Evolutionary conservation across 2,888 invertebrate species (phyloP), one percentile per base, ranked within the genome.

Genomic region (Calameuta filiformis): DNA sequence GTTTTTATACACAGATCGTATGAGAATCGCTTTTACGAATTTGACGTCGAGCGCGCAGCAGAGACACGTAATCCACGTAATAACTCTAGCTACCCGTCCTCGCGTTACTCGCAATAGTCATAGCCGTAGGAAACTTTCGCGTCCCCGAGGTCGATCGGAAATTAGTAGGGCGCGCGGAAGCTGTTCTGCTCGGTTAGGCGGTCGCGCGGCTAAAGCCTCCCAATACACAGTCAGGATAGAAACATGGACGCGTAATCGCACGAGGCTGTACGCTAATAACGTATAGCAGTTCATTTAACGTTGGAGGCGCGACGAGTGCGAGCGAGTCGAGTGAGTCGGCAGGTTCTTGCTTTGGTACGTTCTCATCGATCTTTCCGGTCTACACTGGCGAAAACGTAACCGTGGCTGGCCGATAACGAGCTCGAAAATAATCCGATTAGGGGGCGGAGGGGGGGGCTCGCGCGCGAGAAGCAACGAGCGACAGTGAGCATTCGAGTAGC

Each of bases 341-440:
- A 2, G 23, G 56, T 23, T 56, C 56, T 56, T 56, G 56, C 56
- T 56, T 23, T 56, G 56, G 0, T 56, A 15, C 56, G 56, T 56
- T 56, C 56, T 56, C 56, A 56, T 56, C 56, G 56, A 56, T 56
- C 56, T 23, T 56, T 56, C 56, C 56, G 56, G 56, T 56, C 9
- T 56, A 56, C 56, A 71, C 71, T 31, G 71, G 71, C 71, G 71
- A 71, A 71, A 71, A 33, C 31, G 31, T 71, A 71, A 71, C 23
- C 71, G 71, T 33, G 34, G 71, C 34, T 11, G 33, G 71, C 33
- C 33, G 71, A 56, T 56, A 56, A 56, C 56, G 56, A 56, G 76
- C 81, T 80, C 82, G 73, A 85, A 87, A 86, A 85, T 87, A 87
- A 86, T 87, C 85, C 81, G 71, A 35, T 34, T 34, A 31, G 30